Conservation (phyloP, 1,140 invertebrate species). For the Solenopsis invicta region DNA sequence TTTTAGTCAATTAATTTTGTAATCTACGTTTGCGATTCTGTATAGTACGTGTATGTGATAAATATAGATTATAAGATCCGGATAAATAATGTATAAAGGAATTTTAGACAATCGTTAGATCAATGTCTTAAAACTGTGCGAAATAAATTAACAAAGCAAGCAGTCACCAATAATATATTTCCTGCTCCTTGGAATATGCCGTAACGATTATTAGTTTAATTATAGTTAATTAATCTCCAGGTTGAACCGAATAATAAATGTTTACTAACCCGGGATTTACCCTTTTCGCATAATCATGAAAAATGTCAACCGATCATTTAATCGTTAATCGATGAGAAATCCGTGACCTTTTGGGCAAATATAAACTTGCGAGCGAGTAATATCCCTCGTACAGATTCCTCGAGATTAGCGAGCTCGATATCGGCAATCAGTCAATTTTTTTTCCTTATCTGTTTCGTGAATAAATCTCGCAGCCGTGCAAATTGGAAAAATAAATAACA, state of each 20-base stretch:
- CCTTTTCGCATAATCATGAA: slow-evolving; percentile 45
- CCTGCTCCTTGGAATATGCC: too few species aligned
- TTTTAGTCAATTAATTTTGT: neutral
- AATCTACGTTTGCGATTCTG: neutral
- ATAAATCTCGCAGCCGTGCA: neutral
- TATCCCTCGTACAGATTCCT: slow-evolving; percentile 29
- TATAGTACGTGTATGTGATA: neutral
- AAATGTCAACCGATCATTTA: slow-evolving; percentile 74
- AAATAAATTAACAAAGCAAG: neutral
- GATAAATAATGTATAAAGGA: too few species aligned
- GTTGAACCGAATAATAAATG: slow-evolving; percentile 13
- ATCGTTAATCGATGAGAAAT: slow-evolving; percentile 75
- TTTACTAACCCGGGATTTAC: slow-evolving; percentile 8
- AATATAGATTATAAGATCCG: neutral
- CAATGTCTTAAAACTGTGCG: neutral
- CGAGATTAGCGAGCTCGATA: slow-evolving; percentile 40
- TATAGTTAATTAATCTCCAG: neutral
- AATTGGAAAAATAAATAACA: slow-evolving; percentile 16
- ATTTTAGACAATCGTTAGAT: neutral
- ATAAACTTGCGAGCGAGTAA: slow-evolving; percentile 49
- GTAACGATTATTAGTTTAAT: neutral
- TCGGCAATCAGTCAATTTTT: slow-evolving; percentile 19
- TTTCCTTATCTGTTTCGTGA: neutral
- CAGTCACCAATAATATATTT: neutral
- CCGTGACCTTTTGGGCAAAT: slow-evolving; percentile 72